phyloP scores from a whole-genome alignment of 2,797 vertebrate species.

The Syngnathus rostellatus region DNA sequence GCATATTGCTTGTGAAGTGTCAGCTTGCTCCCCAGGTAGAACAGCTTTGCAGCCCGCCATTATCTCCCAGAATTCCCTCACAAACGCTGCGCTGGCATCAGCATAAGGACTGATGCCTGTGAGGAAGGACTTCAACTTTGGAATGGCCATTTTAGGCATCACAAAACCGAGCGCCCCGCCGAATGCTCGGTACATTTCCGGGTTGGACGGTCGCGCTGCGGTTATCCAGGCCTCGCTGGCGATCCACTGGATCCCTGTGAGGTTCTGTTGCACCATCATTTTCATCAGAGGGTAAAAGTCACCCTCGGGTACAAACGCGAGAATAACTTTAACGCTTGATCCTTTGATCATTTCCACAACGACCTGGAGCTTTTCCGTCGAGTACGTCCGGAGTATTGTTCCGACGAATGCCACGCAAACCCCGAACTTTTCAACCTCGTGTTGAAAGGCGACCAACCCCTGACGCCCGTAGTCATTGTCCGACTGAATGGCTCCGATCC shows the following conservation, averaged over 20 bases:
- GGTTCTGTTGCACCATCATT: constrained; percentile 67
- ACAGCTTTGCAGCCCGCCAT: constrained; percentile 56
- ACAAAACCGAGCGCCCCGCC: constrained; percentile 69
- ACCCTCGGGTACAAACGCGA: constrained; percentile 66
- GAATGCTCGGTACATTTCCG: constrained; percentile 62
- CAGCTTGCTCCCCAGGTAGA: constrained; percentile 4
- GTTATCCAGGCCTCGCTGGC: constrained; percentile 74
- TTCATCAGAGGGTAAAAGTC: constrained; percentile 67
- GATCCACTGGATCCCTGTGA: constrained; percentile 73
- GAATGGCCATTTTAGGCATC: constrained; percentile 63
- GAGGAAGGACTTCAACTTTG: constrained; percentile 60
- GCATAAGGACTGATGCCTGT: constrained; percentile 47
- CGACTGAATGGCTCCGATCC: constrained; percentile 70
- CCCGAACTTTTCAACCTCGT: constrained; percentile 62
- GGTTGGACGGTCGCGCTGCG: constrained; percentile 55
- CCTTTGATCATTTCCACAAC: constrained; percentile 62
- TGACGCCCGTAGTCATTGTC: constrained; percentile 71
- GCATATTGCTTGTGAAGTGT: constrained; percentile 34
- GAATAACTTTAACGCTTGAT: constrained; percentile 66
- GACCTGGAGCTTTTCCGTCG: constrained; percentile 49
- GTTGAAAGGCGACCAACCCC: constrained; percentile 60
- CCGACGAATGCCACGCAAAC: constrained; percentile 70
- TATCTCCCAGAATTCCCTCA: constrained; percentile 66
- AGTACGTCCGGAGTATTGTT: constrained; percentile 56
- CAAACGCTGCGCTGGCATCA: constrained; percentile 35